Evolutionary conservation across 2,113 vertebrate species (phyloP), one percentile per base, ranked within the genome.

Genomic region (Megaptera novaeangliae): DNA sequence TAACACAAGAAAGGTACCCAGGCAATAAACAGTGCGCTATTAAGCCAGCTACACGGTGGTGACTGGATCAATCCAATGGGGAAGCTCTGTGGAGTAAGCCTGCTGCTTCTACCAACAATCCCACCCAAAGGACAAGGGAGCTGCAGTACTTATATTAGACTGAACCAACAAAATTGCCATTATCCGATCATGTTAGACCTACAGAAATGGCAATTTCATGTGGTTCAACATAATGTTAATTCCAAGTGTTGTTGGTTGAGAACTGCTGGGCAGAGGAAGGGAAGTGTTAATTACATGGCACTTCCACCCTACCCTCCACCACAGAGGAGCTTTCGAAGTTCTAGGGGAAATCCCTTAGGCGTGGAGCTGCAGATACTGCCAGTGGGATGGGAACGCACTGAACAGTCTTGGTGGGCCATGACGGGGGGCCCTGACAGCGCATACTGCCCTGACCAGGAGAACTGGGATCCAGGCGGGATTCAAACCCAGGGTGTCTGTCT

Each of bases 401-500:
- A 49, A 31, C 1, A 9, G 8, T 23, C 34, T 10, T 9, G 59
- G 55, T 31, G 64, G 64, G 31, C 3, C 2, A 7, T 44, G n/a
- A 46, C 5, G 0, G 49, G 49, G 20, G 61, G 7, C 8, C 34
- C 63, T 7, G 11, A 21, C 8, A 15, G 18, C 3, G 2, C 1
- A 18, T 34, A 2, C 63, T 17, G 8, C 29, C 4, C 18, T 61
- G 23, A 44, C 36, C 36, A 8, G 46, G 44, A 41, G 29, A 87
- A 72, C 11, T 3, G 1, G 46, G 59, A 66, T n/a, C 41, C 31
- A 9, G 34, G 17, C 0, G 10, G 90, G 81, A 82, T 34, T 61
- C 82, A 88, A 36, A 83, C 13, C n/a, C 64, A 46, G n/a, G 29
- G 4, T 1, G 1, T 61, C 81, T 63, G 15, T 64, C 77, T 80